These are phyloP conservation scores for Lethrus apterus DNA, from an alignment of 1,140 invertebrate genomes.

Conservation along the genomic window DNA sequence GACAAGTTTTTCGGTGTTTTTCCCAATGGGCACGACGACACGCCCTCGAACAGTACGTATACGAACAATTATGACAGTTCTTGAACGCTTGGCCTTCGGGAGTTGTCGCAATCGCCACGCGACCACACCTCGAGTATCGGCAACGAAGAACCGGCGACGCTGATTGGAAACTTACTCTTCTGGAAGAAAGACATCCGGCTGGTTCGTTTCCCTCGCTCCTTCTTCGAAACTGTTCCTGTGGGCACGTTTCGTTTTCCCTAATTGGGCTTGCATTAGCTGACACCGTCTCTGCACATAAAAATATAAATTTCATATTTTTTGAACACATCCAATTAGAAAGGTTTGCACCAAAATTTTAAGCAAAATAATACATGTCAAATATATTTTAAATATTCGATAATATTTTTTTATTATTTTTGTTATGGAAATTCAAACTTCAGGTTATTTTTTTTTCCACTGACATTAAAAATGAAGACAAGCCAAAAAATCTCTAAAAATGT, in stretches of 20 bases:
- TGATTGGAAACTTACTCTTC: constrained; percentile 32
- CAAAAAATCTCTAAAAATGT: too few species aligned
- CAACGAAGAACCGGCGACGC: constrained; percentile 57
- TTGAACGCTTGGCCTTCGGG: constrained; percentile 57
- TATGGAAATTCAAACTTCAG: too few species aligned
- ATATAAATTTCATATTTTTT: too few species aligned
- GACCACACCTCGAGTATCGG: constrained; percentile 67
- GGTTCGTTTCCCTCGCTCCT: constrained; percentile 48
- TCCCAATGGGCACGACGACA: constrained; percentile 85
- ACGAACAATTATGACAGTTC: constrained; percentile 88
- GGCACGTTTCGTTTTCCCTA: constrained; percentile 41
- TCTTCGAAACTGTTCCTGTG: constrained; percentile 38
- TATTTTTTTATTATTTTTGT: too few species aligned
- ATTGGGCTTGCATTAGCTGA: constrained; percentile 42
- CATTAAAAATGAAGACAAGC: too few species aligned
- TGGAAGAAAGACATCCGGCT: constrained; percentile 22
- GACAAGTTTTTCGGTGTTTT: constrained; percentile 80
- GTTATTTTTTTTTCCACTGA: too few species aligned
- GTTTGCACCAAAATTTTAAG: too few species aligned
- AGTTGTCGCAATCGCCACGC: constrained; percentile 48
- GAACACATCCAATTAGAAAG: too few species aligned
- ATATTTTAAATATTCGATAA: too few species aligned
- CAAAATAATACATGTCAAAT: too few species aligned
- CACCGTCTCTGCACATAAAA: constrained; percentile 37
- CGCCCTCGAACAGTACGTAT: constrained; percentile 75